Conservation (phyloP, 2,797 vertebrate genomes). For the Scolopax rusticola region DNA sequence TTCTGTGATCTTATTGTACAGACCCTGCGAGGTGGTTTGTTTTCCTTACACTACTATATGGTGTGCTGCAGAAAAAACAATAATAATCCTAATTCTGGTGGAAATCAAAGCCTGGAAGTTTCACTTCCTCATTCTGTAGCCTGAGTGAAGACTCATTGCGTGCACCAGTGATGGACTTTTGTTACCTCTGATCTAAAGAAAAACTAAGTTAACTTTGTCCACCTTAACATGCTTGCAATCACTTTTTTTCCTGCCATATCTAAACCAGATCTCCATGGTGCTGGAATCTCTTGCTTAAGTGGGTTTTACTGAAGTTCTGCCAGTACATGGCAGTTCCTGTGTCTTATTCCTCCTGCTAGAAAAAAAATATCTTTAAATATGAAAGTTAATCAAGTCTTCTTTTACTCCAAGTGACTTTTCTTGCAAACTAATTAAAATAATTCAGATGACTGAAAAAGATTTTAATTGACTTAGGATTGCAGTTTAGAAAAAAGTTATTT, state of each 20-base stretch:
- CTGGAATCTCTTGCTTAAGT: background rate
- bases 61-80: background rate
- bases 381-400: constrained; percentile 38
- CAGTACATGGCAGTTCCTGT: background rate
- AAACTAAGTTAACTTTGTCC: constrained; percentile 1
- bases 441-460: constrained; percentile 28
- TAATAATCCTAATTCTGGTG: background rate
- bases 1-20: background rate
- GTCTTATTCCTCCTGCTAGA: background rate
- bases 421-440: constrained; percentile 60
- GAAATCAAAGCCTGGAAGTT: background rate
- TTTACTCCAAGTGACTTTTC: constrained; percentile 39
- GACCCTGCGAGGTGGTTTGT: background rate
- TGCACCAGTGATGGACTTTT: background rate
- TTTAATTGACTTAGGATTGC: constrained; percentile 20
- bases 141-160: background rate
- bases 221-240: constrained; percentile 16
- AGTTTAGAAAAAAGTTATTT: background rate
- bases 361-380: background rate
- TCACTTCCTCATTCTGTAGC: background rate
- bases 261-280: constrained; percentile 31
- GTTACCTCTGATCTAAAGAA: background rate
- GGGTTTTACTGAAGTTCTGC: constrained; percentile 31
- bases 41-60: background rate
- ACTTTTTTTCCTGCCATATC: background rate